These are phyloP conservation scores for Agrypnus murinus DNA, from an alignment of 2,888 invertebrate genomes.

Conservation along the genomic window DNA sequence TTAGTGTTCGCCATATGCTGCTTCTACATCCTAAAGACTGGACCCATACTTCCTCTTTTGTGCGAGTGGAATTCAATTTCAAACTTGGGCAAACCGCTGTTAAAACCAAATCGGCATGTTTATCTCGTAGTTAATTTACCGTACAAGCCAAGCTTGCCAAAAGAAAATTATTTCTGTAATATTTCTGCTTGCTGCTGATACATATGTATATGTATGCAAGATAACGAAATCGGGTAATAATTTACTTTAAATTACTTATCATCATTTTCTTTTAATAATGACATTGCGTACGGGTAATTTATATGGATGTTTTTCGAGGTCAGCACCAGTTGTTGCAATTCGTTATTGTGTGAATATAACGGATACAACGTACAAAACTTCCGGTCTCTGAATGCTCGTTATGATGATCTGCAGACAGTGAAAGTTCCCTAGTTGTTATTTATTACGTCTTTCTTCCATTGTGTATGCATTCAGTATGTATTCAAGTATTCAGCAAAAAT, in stretches of 20 bases:
- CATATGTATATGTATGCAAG: too few species aligned
- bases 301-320: slow-evolving; percentile 5
- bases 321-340: slow-evolving; percentile 10
- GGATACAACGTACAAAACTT: slow-evolving; percentile 29
- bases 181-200: too few species aligned
- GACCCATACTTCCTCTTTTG: too few species aligned
- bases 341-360: slow-evolving; percentile 11
- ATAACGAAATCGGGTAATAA: not conserved
- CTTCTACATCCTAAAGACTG: not conserved
- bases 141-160: too few species aligned
- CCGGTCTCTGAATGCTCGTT: slow-evolving; percentile 18
- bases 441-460: too few species aligned
- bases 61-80: not conserved
- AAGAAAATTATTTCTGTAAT: too few species aligned
- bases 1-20: slow-evolving; percentile 43
- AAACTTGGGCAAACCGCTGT: not conserved
- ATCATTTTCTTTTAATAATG: too few species aligned
- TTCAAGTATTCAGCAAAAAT: too few species aligned
- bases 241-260: not conserved
- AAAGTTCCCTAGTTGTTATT: slow-evolving; percentile 11
- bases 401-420: slow-evolving; percentile 8
- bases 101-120: not conserved
- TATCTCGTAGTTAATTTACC: too few species aligned
- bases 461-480: too few species aligned
- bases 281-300: slow-evolving; percentile 3